Evolutionary conservation across 2,113 vertebrate species (phyloP), one percentile per base, ranked within the genome.

Genomic region (Andinoacara biseriatus): DNA sequence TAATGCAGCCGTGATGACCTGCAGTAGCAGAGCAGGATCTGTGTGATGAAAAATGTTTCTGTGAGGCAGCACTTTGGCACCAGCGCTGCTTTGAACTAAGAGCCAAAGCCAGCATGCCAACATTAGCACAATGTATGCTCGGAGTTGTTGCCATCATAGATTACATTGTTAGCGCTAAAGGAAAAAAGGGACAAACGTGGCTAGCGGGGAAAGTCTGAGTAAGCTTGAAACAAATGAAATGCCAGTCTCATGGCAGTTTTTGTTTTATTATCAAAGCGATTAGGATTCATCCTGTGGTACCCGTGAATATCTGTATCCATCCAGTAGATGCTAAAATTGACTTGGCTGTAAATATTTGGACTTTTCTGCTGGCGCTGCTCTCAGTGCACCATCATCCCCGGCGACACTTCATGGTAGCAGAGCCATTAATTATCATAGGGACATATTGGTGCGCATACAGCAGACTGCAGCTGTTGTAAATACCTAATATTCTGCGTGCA

Each of bases 1-100:
- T 54, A 78, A 63, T 74, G 29, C 31, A 81, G 74, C 63, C 22
- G 49, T n/a, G 65, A 31, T 72, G 65, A 72, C 26, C 65, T 52
- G 43, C 24, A 52, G 65, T 20, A 52, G 46, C 52, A 52, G 65
- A 72, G 65, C 13, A 43, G 52, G 43, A 72, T 52, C 43, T 31
- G 26, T 72, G 46, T 52, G 46, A 52, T 72, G 46, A 52, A 72
- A 72, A 52, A 46, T 69, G 63, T 49, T 49, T 29, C 40, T 49
- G 63, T 72, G 65, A 31, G 46, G 65, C 65, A 52, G 46, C 43
- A 31, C 65, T 31, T 26, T 72, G 65, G 65, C 46, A 72, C 65
- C 26, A 5, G 65, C 65, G 13, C 29, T n/a, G 65, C 65, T 72
- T 72, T 52, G 46, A 52, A 52, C 65, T 72, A 31, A 31, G 43